These are phyloP conservation scores for Macrosteles quadrilineatus DNA, from an alignment of 1,140 invertebrate species.

Conservation along the genomic window DNA sequence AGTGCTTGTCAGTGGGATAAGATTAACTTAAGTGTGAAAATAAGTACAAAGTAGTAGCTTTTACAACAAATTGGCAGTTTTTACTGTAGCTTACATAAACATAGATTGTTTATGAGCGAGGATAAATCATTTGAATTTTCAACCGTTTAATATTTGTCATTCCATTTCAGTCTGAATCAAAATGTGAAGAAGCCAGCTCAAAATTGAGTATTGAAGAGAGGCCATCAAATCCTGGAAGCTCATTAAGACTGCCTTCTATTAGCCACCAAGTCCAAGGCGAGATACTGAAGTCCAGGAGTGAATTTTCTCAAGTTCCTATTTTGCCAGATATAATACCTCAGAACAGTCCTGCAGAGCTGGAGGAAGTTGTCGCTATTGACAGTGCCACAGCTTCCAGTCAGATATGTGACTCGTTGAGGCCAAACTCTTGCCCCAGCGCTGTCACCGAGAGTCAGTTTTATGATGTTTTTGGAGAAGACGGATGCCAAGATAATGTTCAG, in stretches of 20 bases:
- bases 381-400: not conserved
- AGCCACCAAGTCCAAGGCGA: slow-evolving; percentile 23
- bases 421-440: not conserved
- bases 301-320: slow-evolving; percentile 35
- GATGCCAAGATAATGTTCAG: not conserved
- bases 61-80: too few relatives aligned
- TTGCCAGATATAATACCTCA: slow-evolving; percentile 31
- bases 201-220: not conserved
- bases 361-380: not conserved
- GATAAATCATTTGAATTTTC: too few relatives aligned
- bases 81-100: too few relatives aligned
- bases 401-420: not conserved
- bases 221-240: not conserved
- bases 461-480: not conserved
- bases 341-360: slow-evolving; percentile 10
- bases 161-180: slow-evolving; percentile 27
- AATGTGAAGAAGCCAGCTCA: not conserved
- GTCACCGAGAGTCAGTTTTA: not conserved
- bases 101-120: too few relatives aligned
- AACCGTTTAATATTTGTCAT: too few relatives aligned
- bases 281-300: slow-evolving; percentile 33
- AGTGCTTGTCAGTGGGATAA: too few relatives aligned
- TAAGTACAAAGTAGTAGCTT: too few relatives aligned
- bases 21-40: too few relatives aligned
- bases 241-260: slow-evolving; percentile 30